Percentiles rank a stretch among this genome's conserved stretches.
phyloP scores from a whole-genome alignment of 2,888 invertebrate genomes.

The Ecliptopera silaceata region DNA sequence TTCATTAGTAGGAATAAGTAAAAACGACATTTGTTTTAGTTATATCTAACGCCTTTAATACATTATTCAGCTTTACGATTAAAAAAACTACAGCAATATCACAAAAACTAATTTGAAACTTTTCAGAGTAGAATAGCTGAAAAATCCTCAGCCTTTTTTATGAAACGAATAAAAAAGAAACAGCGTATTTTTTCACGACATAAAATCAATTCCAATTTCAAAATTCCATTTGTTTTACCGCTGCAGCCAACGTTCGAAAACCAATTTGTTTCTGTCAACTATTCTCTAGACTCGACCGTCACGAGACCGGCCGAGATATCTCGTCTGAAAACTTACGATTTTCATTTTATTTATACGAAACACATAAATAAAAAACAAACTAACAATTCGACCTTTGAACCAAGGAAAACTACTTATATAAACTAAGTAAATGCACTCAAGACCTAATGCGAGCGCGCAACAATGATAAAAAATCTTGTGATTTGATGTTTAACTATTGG shows the following conservation, averaged over 20 bases:
- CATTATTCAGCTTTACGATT: no score
- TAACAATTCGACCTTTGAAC: conserved; percentile 9
- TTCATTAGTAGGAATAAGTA: no score
- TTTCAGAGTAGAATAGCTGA: no score
- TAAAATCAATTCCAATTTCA: conserved; percentile 31
- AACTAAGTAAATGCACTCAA: not conserved
- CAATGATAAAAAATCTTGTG: no score
- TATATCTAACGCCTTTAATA: no score
- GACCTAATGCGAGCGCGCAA: no score
- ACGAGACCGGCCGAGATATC: conserved; percentile 26
- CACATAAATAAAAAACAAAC: conserved; percentile 7
- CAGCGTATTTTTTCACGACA: not conserved
- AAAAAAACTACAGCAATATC: no score
- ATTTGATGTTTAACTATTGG: no score
- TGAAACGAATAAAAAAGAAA: no score
- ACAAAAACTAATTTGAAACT: no score
- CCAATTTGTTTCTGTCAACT: conserved; percentile 37
- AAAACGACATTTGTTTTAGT: no score
- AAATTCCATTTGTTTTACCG: conserved; percentile 30
- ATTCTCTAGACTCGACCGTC: conserved; percentile 26
- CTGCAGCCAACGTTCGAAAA: conserved; percentile 29
- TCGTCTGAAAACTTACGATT: conserved; percentile 36
- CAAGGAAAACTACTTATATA: not conserved
- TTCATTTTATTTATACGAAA: conserved; percentile 32
- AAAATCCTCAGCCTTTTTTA: not conserved